Base-by-base conservation (phyloP, 2,888 invertebrate species). In the Temnothorax unifasciatus region DNA sequence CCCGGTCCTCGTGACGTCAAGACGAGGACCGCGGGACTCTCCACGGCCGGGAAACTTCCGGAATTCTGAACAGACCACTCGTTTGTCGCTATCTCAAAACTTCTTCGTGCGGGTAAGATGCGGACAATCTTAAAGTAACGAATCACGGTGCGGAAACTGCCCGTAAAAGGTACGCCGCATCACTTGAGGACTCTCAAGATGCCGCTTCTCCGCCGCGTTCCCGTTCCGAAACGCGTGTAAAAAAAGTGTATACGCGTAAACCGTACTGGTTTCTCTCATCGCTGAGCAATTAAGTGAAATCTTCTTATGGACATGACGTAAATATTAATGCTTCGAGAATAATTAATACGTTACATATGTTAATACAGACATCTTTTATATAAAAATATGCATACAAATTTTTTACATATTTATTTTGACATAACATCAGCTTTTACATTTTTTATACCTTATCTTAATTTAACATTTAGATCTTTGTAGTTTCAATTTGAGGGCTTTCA, bases 41-140 rank as follows among this genome's bases (percentile, higher is more conserved):
- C 4, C 11, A 21, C 21, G 69, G 3, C 34, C 29, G 8, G 34
- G 15, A 21, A 68, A 29, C 44, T 77, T 64, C 29, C 76, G 47
- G 64, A 85, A 69, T 68, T 85, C 61, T 21, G 88, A 76, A 81
- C 82, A 87, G 84, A 85, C 79, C 61, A 83, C 59, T 87, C 77
- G 79, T 82, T 85, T 85, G 77, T 89, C 76, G 79, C 84, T 38
- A 29, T 57, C 57, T 18, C n/a, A 11, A 50, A 54, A 66, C 21
- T 44, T 54, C 8, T 54, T 77, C 38, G 41, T 54, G 21, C 57
- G 59, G 11, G 52, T n/a, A 57, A 83, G 74, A 50, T 25, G 54
- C 29, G 11, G 44, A n/a, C 47, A 64, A 57, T 66, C 41, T 54
- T 54, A 52, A 50, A 41, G 61, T 52, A 66, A 73, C 25, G 64